These are phyloP conservation scores for Caretta caretta DNA, from an alignment of 2,113 vertebrate genomes.

Conservation along the genomic window DNA sequence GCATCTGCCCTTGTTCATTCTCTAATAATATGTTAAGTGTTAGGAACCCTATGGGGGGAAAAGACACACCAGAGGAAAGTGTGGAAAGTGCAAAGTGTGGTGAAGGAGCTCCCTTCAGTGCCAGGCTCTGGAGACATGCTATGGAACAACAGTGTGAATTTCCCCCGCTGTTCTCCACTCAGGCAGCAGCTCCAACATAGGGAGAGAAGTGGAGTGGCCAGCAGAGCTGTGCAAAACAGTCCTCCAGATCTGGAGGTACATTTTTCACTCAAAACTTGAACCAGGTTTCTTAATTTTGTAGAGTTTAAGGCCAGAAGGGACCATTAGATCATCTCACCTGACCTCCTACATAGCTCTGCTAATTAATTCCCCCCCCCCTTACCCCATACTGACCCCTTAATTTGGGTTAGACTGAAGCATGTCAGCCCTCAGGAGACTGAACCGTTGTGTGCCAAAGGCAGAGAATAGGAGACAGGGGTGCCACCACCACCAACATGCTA, in stretches of 20 bases:
- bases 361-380: background rate
- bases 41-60: fast-evolving
- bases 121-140: fast-evolving
- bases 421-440: no score
- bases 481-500: no score
- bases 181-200: fast-evolving
- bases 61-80: background rate
- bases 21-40: background rate
- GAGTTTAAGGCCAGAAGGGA: background rate
- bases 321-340: background rate
- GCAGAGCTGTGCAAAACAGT: background rate
- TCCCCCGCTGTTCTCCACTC: background rate
- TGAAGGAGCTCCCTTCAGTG: background rate
- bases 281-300: background rate
- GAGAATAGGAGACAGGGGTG: no score
- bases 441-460: no score
- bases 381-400: no score
- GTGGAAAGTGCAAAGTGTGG: background rate
- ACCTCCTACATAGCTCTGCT: background rate
- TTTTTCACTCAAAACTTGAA: background rate
- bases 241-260: background rate
- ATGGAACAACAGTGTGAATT: background rate
- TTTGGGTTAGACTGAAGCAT: no score
- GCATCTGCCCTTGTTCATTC: background rate
- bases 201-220: background rate